Evolutionary conservation across 2,113 vertebrate genomes (phyloP).

Genomic region (Stigmatopora argus): DNA sequence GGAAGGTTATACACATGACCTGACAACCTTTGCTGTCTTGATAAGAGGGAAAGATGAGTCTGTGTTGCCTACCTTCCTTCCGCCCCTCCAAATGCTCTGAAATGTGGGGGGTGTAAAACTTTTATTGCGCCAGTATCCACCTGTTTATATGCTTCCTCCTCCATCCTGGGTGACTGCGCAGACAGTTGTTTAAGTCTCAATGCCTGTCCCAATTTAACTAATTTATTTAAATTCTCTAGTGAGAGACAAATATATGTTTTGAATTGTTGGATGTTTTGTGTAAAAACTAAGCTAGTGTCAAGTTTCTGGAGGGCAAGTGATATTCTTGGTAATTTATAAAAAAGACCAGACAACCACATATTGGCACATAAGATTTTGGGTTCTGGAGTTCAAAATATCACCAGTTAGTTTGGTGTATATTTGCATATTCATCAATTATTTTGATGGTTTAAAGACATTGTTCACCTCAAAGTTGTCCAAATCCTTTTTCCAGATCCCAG

Average conservation of each 20-base stretch:
- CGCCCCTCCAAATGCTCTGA: constrained; percentile 8
- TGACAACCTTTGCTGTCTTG: constrained; percentile 50
- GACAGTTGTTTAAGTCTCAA: constrained; percentile 50
- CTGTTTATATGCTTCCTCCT: constrained; percentile 31
- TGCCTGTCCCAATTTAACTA: constrained; percentile 63
- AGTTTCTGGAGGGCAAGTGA: too few species aligned
- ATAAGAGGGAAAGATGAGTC: constrained; percentile 67
- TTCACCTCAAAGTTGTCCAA: too few species aligned
- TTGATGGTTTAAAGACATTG: too few species aligned
- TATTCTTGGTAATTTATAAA: too few species aligned
- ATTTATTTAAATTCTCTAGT: constrained; percentile 54
- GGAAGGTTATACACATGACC: constrained; percentile 62
- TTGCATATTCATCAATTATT: too few species aligned
- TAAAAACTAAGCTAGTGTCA: too few species aligned
- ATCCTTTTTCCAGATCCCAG: too few species aligned
- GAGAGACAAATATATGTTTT: constrained; percentile 38
- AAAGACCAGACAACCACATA: too few species aligned
- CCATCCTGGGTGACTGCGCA: constrained; percentile 29
- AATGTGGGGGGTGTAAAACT: not conserved
- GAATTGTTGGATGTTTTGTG: constrained; percentile 11
- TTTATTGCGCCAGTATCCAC: constrained; percentile 27
- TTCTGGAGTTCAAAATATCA: too few species aligned
- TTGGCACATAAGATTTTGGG: too few species aligned
- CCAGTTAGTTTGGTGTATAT: too few species aligned
- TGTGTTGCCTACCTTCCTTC: constrained; percentile 25